Evolutionary conservation across 2,888 invertebrate genomes (phyloP).

Genomic region (Eurois occulta): DNA sequence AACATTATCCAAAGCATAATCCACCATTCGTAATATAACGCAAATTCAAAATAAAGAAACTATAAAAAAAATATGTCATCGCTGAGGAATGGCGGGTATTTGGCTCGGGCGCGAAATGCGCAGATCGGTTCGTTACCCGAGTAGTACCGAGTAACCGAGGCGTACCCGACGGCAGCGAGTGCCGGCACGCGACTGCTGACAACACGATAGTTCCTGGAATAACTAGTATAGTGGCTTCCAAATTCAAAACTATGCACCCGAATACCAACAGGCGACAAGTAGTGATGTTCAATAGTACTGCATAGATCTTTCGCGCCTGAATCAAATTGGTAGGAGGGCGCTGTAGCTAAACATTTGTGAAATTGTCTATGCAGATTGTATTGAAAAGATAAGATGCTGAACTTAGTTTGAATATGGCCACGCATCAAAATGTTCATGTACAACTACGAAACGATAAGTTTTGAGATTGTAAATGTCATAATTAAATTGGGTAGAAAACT

Average conservation of each 20-base stretch:
- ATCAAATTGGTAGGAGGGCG: background rate
- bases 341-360: background rate
- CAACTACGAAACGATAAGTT: background rate
- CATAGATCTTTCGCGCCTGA: background rate
- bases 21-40: constrained; percentile 15
- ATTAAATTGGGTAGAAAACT: background rate
- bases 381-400: background rate
- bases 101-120: constrained; percentile 63
- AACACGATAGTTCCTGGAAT: constrained; percentile 58
- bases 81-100: constrained; percentile 53
- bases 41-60: constrained; percentile 48
- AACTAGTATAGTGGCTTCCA: constrained; percentile 28
- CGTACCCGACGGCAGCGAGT: constrained; percentile 39
- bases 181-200: constrained; percentile 52
- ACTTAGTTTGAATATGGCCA: background rate
- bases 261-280: constrained; percentile 30
- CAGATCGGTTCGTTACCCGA: constrained; percentile 57
- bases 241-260: constrained; percentile 43
- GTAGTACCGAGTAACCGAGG: constrained; percentile 18
- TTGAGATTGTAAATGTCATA: background rate
- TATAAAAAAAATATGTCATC: constrained; percentile 59
- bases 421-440: background rate
- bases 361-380: background rate
- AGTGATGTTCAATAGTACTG: background rate
- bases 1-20: constrained; percentile 23